These are phyloP conservation scores for Glossosoma conforme DNA, from an alignment of 1,140 invertebrate species.

Conservation along the genomic window DNA sequence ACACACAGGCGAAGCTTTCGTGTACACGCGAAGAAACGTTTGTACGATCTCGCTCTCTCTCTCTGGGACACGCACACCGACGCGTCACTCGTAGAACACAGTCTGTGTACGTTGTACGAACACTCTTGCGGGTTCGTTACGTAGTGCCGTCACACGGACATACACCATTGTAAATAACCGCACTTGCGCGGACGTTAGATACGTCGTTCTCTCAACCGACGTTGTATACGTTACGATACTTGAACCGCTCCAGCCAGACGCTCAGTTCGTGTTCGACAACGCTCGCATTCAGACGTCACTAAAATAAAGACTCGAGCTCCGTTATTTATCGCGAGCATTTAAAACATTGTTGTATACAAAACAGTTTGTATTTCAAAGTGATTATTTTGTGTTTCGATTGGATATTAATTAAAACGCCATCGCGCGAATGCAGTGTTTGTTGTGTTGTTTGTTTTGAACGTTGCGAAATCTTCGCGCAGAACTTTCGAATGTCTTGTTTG, in stretches of 20 bases:
- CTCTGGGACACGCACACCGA: no score
- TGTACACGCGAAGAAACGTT: no score
- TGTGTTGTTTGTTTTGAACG: slow-evolving; percentile 18
- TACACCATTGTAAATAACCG: slow-evolving; percentile 22
- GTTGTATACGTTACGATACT: slow-evolving; percentile 22
- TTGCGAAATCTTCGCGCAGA: slow-evolving; percentile 15
- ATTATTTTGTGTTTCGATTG: slow-evolving; percentile 1
- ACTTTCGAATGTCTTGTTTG: slow-evolving; percentile 24
- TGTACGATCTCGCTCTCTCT: no score
- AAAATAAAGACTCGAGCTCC: not conserved
- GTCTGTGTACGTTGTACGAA: no score
- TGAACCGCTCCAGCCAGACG: slow-evolving; percentile 2
- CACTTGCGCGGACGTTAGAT: slow-evolving; percentile 23
- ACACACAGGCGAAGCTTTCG: no score
- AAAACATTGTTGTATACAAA: not conserved
- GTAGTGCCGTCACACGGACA: slow-evolving; percentile 20
- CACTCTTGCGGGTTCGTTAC: no score
- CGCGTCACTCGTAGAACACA: no score
- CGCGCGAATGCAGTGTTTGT: slow-evolving; percentile 4
- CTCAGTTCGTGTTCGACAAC: slow-evolving; percentile 14
- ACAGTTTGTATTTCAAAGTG: slow-evolving; percentile 7
- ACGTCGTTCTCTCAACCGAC: no score
- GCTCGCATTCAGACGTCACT: not conserved
- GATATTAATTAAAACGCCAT: not conserved
- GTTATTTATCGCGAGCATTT: not conserved